These are phyloP conservation scores for Drosophila varians DNA, from an alignment of 1,140 invertebrate species.

Conservation along the genomic window DNA sequence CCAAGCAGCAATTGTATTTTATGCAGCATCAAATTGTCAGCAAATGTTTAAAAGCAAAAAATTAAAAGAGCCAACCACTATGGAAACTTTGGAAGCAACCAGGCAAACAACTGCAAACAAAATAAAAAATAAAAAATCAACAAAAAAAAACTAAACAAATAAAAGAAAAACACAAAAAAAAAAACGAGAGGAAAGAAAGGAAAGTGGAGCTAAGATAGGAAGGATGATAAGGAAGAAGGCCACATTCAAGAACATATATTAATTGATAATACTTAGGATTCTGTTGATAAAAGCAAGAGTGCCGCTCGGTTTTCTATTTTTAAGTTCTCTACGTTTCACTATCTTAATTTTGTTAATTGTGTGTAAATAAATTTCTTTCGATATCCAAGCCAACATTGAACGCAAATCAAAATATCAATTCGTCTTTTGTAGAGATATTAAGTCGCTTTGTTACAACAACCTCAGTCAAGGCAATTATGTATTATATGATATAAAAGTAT, in stretches of 20 bases:
- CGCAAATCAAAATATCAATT: constrained; percentile 68
- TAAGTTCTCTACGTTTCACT: constrained; percentile 58
- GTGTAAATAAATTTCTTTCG: constrained; percentile 67
- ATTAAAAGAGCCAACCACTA: constrained; percentile 48
- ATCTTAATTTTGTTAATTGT: constrained; percentile 61
- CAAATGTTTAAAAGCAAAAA: constrained; percentile 73
- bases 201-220: constrained; percentile 21
- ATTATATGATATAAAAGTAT: constrained; percentile 72
- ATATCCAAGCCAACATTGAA: constrained; percentile 36
- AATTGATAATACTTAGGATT: constrained; percentile 46
- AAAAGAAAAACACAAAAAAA: constrained; percentile 40
- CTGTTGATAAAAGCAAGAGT: constrained; percentile 49
- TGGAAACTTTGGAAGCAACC: constrained; percentile 29
- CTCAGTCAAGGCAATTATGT: constrained; percentile 77
- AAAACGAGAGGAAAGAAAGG: constrained; percentile 16
- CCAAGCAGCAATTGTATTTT: constrained; percentile 81
- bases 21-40: constrained; percentile 79
- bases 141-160: constrained; percentile 41
- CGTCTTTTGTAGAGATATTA: constrained; percentile 64
- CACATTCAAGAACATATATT: constrained; percentile 57
- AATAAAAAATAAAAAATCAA: constrained; percentile 30
- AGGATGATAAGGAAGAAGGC: constrained; percentile 21
- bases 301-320: constrained; percentile 68
- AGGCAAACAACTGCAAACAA: constrained; percentile 21
- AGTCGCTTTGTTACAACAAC: constrained; percentile 52